Evolutionary conservation across 2,888 invertebrate genomes (phyloP).

Genomic region (Conomelus anceps): DNA sequence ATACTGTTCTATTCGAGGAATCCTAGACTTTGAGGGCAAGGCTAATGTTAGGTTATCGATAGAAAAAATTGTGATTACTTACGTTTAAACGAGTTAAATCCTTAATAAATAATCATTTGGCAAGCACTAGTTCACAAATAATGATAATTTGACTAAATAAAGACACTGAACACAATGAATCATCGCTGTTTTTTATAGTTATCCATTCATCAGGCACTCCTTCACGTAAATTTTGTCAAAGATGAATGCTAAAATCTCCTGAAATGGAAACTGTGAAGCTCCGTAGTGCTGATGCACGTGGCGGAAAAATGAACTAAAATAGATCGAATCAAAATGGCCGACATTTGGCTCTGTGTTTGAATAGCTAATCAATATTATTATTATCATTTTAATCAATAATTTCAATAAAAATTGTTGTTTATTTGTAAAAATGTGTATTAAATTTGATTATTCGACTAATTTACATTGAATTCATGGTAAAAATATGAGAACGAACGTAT

Average conservation of each 20-base stretch:
- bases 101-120: not conserved
- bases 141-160: not conserved
- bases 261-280: conserved; percentile 19
- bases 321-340: not conserved
- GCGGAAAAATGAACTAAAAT: not conserved
- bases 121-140: not conserved
- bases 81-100: not conserved
- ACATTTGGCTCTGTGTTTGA: not conserved
- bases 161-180: not conserved
- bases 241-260: conserved; percentile 14
- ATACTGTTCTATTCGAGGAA: not conserved
- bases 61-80: not conserved
- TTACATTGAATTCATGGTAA: too few relatives aligned
- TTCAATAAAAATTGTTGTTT: not conserved
- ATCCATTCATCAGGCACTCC: not conserved
- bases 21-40: not conserved
- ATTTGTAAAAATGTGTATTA: not conserved
- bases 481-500: too few relatives aligned
- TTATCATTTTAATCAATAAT: not conserved
- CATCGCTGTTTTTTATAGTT: not conserved
- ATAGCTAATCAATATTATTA: not conserved
- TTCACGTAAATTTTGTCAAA: not conserved
- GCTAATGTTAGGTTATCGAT: not conserved
- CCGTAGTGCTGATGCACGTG: not conserved
- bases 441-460: not conserved